phyloP scores from a whole-genome alignment of 2,113 vertebrate genomes.

The Myiozetetes cayanensis region DNA sequence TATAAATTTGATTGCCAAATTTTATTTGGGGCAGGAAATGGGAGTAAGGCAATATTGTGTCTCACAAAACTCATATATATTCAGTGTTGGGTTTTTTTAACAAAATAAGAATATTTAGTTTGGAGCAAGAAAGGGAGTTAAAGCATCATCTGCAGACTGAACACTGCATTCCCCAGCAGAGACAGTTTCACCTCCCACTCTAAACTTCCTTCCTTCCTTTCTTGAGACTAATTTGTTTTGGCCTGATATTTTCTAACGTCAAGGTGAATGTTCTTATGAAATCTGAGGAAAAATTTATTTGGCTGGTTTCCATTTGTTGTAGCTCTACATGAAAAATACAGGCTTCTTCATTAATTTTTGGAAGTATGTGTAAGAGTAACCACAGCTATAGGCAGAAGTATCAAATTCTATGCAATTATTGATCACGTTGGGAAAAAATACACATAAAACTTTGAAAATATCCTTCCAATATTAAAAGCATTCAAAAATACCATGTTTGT shows the following conservation, averaged over 20 bases:
- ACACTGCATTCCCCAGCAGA: not conserved
- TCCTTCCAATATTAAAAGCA: not conserved
- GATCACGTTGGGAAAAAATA: not conserved
- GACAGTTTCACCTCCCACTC: not conserved
- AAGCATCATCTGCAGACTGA: not conserved
- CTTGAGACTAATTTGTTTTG: not conserved
- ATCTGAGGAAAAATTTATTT: not conserved
- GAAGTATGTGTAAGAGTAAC: not conserved
- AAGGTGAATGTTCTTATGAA: not conserved
- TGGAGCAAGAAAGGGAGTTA: not conserved
- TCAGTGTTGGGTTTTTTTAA: not conserved
- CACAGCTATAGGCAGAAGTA: not conserved
- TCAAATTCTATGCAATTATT: not conserved
- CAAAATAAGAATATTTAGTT: not conserved
- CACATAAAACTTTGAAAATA: not conserved
- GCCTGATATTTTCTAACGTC: not conserved
- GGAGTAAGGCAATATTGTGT: not conserved
- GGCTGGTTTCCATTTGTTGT: not conserved
- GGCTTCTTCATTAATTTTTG: not conserved
- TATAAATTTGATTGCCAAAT: not conserved
- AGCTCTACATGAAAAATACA: not conserved
- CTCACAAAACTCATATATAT: not conserved
- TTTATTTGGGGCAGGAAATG: not conserved
- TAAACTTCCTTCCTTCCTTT: not conserved
- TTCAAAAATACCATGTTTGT: not conserved